Conservation (phyloP, 1,140 invertebrate species). For the Pentalonia nigronervosa region DNA sequence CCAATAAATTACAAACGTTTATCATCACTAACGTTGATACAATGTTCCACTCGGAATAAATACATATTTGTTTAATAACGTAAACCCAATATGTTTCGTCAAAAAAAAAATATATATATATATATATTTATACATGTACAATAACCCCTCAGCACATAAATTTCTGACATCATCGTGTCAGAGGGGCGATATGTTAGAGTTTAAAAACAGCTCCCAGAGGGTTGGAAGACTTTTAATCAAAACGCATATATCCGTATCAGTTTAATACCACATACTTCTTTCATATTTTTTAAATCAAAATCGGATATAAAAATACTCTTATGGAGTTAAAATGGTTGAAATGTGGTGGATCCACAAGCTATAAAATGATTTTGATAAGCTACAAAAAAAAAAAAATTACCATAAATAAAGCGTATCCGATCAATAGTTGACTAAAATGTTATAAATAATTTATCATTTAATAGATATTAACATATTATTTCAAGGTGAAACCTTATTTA, state of each 20-base stretch:
- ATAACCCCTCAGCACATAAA: conserved; percentile 25
- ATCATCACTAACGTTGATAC: conserved; percentile 4
- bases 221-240: conserved; percentile 35
- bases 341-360: not conserved
- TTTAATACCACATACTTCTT: not conserved
- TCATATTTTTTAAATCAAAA: conserved; percentile 7
- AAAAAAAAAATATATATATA: not conserved
- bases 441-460: not conserved
- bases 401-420: not conserved
- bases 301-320: not conserved
- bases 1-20: conserved; percentile 28
- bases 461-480: not conserved
- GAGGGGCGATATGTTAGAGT: not conserved
- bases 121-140: not conserved
- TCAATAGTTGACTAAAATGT: not conserved
- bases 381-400: not conserved
- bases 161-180: not conserved
- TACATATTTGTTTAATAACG: conserved; percentile 45
- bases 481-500: too few species aligned
- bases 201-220: conserved; percentile 34
- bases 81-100: conserved; percentile 15
- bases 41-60: not conserved
- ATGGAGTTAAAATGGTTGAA: not conserved
- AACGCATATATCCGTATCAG: not conserved
- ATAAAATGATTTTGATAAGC: not conserved